Evolutionary conservation across 2,797 vertebrate genomes (phyloP).

Genomic region (Bradypodion pumilum): DNA sequence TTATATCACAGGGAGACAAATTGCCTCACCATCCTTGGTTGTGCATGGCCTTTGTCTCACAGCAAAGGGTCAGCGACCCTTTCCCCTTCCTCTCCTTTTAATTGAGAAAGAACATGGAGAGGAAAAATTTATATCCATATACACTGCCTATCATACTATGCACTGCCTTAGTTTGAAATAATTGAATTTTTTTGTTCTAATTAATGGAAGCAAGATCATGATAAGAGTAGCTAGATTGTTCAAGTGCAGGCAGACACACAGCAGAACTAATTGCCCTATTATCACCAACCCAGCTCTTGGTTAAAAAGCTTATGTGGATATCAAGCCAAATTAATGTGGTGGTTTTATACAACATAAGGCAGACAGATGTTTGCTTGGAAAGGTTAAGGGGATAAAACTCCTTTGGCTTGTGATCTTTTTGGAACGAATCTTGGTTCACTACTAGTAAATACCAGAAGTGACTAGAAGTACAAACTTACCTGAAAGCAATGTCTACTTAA

Average conservation of each 20-base stretch:
- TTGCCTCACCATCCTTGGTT: neutral
- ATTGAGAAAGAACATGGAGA: neutral
- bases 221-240: constrained; percentile 12
- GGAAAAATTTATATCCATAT: neutral
- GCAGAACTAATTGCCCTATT: constrained; percentile 31
- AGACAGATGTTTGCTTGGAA: constrained; percentile 5
- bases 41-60: neutral
- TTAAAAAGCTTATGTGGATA: constrained; percentile 16
- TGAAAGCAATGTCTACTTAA: too few species aligned
- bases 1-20: neutral
- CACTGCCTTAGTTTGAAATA: constrained; percentile 8
- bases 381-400: neutral
- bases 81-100: neutral
- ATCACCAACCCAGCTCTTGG: constrained; percentile 12
- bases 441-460: neutral
- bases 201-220: constrained; percentile 17
- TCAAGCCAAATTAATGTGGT: constrained; percentile 25
- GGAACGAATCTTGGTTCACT: neutral
- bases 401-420: neutral
- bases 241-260: constrained; percentile 20
- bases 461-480: neutral
- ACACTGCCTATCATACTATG: neutral
- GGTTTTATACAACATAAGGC: constrained; percentile 7
- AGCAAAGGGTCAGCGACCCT: neutral
- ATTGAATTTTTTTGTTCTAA: neutral